Percentiles rank a stretch among this genome's conserved stretches.
phyloP scores from a whole-genome alignment of 2,888 invertebrate genomes.

The Pocota personata region DNA sequence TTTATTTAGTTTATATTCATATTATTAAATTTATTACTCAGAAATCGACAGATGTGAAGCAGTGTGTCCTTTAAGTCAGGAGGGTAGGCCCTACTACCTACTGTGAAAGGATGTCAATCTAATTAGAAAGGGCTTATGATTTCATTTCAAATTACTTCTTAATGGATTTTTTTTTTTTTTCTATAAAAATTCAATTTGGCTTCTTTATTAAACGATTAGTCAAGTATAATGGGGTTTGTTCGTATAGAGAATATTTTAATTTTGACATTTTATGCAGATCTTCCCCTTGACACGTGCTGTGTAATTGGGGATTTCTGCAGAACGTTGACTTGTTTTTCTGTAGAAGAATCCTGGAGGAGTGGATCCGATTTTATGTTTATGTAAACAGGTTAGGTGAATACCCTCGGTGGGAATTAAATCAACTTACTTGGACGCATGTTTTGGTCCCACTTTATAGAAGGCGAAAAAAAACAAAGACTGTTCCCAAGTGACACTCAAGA shows the following conservation, averaged over 20 bases:
- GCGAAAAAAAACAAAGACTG: too few species aligned
- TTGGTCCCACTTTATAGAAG: too few species aligned
- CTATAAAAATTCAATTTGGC: background rate
- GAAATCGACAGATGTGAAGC: background rate
- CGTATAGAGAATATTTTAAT: background rate
- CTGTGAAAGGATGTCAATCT: background rate
- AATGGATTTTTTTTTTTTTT: background rate
- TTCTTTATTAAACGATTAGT: slow-evolving; percentile 20
- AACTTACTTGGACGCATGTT: too few species aligned
- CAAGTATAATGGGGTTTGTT: background rate
- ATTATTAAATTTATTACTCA: background rate
- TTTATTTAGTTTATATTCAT: background rate
- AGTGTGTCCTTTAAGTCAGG: background rate
- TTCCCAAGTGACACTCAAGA: too few species aligned
- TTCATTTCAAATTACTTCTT: too few species aligned
- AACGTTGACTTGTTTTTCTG: background rate
- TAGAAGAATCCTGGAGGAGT: background rate
- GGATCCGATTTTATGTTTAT: background rate
- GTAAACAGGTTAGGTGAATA: background rate
- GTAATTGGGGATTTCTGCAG: background rate
- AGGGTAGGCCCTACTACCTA: background rate
- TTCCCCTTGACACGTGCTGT: background rate
- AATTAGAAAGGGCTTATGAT: background rate
- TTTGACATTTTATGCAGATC: background rate
- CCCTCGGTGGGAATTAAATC: background rate